Percentiles rank a stretch among this genome's conserved stretches.
Evolutionary conservation across 2,888 invertebrate species (phyloP).

Genomic region (Dendrolimus pini): DNA sequence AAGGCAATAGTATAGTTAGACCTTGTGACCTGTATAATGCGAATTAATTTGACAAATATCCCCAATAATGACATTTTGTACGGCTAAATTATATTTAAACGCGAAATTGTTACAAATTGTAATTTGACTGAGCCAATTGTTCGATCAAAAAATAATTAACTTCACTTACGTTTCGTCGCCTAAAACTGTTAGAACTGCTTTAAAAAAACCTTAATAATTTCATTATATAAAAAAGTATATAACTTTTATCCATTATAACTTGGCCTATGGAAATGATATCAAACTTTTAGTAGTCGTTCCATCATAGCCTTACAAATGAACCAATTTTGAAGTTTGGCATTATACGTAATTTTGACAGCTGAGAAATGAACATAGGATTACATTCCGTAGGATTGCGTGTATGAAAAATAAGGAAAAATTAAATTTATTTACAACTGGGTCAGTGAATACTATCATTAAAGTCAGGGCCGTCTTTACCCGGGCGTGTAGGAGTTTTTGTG

Average conservation of each 20-base stretch:
- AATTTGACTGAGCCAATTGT: slow-evolving; percentile 16
- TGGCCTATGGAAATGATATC: slow-evolving; percentile 41
- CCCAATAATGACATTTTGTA: slow-evolving; percentile 28
- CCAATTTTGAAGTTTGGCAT: too few relatives aligned
- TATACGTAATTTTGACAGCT: too few relatives aligned
- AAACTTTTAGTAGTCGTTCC: too few relatives aligned
- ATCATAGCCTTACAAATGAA: too few relatives aligned
- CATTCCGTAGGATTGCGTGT: too few relatives aligned
- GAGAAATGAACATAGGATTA: too few relatives aligned
- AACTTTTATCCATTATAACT: slow-evolving; percentile 31
- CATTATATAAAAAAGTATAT: background rate
- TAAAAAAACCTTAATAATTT: background rate
- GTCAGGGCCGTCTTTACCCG: too few relatives aligned
- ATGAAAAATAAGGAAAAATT: too few relatives aligned
- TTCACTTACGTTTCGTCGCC: slow-evolving; percentile 26
- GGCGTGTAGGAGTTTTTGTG: too few relatives aligned
- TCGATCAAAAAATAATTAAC: slow-evolving; percentile 4
- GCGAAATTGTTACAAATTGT: slow-evolving; percentile 23
- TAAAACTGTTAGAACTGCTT: slow-evolving; percentile 22
- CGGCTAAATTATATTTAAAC: slow-evolving; percentile 20
- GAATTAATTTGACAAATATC: slow-evolving; percentile 57
- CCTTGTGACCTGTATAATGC: slow-evolving; percentile 40
- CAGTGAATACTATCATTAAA: too few relatives aligned
- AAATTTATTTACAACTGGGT: too few relatives aligned
- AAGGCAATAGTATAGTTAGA: slow-evolving; percentile 1